Evolutionary conservation across 2,888 invertebrate species (phyloP), one percentile per base, ranked within the genome.

Genomic region (Sthenelais limicola): DNA sequence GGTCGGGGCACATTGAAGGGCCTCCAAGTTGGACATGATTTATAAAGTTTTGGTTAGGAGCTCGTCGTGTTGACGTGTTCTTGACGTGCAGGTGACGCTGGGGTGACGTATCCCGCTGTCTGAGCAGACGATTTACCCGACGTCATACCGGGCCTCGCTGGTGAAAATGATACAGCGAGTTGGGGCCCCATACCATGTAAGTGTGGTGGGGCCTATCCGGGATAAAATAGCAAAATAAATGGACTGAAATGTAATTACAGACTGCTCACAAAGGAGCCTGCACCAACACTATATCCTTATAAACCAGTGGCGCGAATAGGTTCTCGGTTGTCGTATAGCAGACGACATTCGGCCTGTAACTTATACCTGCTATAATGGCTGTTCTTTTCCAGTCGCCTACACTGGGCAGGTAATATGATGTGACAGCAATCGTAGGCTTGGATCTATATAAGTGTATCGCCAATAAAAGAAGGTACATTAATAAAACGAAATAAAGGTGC

Each of bases 21-120:
- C n/a, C n/a, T n/a, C n/a, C n/a, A n/a, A n/a, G n/a, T n/a, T n/a
- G n/a, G n/a, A n/a, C n/a, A n/a, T n/a, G n/a, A n/a, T n/a, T n/a
- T n/a, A n/a, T n/a, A n/a, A n/a, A n/a, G n/a, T n/a, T n/a, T n/a
- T n/a, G n/a, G n/a, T n/a, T n/a, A n/a, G n/a, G n/a, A n/a, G n/a
- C n/a, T n/a, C n/a, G n/a, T n/a, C n/a, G n/a, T n/a, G n/a, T n/a
- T n/a, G n/a, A 43, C 56, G 38, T 35, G 38, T 35, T 24, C 38
- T 26, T 62, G 62, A 62, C 62, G 62, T 12, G 38, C 38, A 38
- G 62, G 62, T 56, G 56, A 28, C 3, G 62, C n/a, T n/a, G n/a
- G n/a, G n/a, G n/a, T n/a, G n/a, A n/a, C n/a, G 62, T 9, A 28
- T 38, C 62, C 62, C 62, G 62, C 62, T 62, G 62, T 18, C 21